Evolutionary conservation across 2,888 invertebrate genomes (phyloP).

Genomic region (Heliconius sara): DNA sequence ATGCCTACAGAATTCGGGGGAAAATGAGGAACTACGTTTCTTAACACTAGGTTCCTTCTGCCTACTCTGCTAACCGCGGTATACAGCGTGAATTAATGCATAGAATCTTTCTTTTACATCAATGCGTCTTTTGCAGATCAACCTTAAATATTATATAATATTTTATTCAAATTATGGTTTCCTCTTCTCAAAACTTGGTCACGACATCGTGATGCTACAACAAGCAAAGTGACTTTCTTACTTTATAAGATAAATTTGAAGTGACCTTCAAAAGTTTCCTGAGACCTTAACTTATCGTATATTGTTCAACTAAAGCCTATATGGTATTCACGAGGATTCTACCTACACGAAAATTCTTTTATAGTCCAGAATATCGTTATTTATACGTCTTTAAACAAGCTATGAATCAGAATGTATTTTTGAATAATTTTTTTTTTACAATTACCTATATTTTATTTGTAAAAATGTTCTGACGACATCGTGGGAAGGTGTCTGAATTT

Average conservation of each 20-base stretch:
- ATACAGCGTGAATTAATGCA: too few species aligned
- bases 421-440: conserved; percentile 30
- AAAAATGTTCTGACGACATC: neutral
- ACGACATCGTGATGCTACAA: neutral
- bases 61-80: too few species aligned
- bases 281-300: conserved; percentile 39
- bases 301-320: conserved; percentile 42
- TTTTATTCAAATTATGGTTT: neutral
- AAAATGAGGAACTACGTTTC: too few species aligned
- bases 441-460: neutral
- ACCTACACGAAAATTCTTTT: conserved; percentile 42
- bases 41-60: too few species aligned
- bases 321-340: conserved; percentile 42
- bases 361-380: conserved; percentile 32
- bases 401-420: conserved; percentile 39
- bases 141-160: too few species aligned
- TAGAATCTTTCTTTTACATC: too few species aligned
- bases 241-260: neutral
- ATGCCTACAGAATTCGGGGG: neutral
- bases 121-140: too few species aligned
- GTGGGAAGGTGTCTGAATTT: neutral
- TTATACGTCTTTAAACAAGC: conserved; percentile 32
- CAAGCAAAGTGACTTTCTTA: neutral
- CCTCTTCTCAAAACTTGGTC: neutral
- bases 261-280: conserved; percentile 36